These are phyloP conservation scores for Argyresthia goedartella DNA, from an alignment of 2,888 invertebrate genomes.

Conservation along the genomic window DNA sequence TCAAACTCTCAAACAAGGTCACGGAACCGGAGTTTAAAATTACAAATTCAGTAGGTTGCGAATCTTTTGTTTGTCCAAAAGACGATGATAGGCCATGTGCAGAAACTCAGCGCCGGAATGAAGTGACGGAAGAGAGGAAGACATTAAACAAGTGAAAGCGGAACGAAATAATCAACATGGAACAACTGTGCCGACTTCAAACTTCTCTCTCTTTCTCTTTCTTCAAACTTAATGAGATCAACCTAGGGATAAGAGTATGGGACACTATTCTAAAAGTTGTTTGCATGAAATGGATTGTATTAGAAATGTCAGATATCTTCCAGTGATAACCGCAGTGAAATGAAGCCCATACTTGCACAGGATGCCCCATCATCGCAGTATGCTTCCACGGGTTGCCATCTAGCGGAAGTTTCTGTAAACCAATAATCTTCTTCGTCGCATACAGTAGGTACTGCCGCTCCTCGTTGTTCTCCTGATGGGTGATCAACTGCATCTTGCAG, in stretches of 20 bases:
- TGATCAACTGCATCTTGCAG: conserved; percentile 46
- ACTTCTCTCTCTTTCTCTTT: background rate
- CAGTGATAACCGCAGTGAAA: background rate
- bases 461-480: conserved; percentile 24
- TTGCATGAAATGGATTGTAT: too few relatives aligned
- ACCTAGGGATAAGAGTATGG: too few relatives aligned
- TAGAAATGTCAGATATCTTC: background rate
- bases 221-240: too few relatives aligned
- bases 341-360: conserved; percentile 60
- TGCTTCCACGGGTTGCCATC: conserved; percentile 83
- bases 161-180: too few relatives aligned
- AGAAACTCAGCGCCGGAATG: too few relatives aligned
- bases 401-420: conserved; percentile 76
- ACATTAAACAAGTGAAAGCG: too few relatives aligned
- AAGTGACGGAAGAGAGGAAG: too few relatives aligned
- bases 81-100: too few relatives aligned
- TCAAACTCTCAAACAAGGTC: too few relatives aligned
- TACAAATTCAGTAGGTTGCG: background rate
- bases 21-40: background rate
- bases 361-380: conserved; percentile 75
- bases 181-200: too few relatives aligned
- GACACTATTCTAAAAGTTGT: background rate
- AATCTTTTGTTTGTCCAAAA: background rate
- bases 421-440: conserved; percentile 74
- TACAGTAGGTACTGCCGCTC: conserved; percentile 69